Evolutionary conservation across 35 echinoderm and acorn worm genomes (phyloP), one percentile per base, ranked within the genome.

Genomic region (Diadema setosum): DNA sequence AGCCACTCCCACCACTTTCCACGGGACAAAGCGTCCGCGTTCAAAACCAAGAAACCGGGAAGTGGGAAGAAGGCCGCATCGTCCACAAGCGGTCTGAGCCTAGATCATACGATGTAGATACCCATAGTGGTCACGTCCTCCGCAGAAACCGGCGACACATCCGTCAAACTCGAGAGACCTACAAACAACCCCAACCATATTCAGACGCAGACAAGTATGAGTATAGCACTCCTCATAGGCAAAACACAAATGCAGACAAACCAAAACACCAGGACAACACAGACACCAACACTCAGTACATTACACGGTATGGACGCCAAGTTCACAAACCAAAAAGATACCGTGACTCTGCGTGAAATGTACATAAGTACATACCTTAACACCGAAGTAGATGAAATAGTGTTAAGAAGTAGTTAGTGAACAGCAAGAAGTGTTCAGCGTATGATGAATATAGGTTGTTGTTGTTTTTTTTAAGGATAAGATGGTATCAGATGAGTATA

Each of bases 31-130:
- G 29, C 7, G 84, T 87, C 1, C 15, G 24, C 5, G 34, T 87
- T 24, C 84, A 74, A 17, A 52, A 74, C 39, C 84, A 69, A 39
- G 63, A 87, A 4, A 70, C 63, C 45, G 25, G 84, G 2, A 87
- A 45, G 34, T 87, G 61, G 84, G 21, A 39, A 1, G 11, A 36
- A 26, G 63, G 36, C 3, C 67, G 1, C 15, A 46, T 87, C 18
- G 5, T 74, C 21, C 15, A n/a, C 26, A 5, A 42, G 61, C n/a
- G 84, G 32, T 37, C 84, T 20, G 84, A 87, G 42, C 84, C 84
- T 4, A 69, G 64, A 25, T 87, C 84, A 0, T 87, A 87, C 18
- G 84, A 75, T 17, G 57, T 87, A 14, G 29, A 74, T 33, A 42
- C 84, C 2, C 18, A 33, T n/a, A 5, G 37, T 5, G 84, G 84